phyloP scores from a whole-genome alignment of 2,797 vertebrate genomes.

The Xerus rutilus region DNA sequence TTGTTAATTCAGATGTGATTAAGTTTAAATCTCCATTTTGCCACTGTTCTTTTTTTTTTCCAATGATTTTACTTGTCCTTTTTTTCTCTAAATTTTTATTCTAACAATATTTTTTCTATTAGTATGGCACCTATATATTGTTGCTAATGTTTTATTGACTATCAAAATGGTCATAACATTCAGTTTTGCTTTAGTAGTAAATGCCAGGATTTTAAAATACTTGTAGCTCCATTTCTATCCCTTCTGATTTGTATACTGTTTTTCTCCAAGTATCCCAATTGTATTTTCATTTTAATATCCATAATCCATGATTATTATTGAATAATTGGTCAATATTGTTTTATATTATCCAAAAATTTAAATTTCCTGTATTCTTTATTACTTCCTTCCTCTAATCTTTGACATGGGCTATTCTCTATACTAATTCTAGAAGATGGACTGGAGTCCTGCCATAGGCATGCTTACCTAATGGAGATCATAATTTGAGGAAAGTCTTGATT shows the following conservation, averaged over 20 bases:
- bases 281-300: not conserved
- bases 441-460: not conserved
- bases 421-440: not conserved
- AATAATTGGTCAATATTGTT: not conserved
- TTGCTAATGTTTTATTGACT: not conserved
- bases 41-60: not conserved
- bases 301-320: not conserved
- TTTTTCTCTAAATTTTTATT: not conserved
- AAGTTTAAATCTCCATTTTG: not conserved
- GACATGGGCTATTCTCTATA: not conserved
- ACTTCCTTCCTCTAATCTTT: not conserved
- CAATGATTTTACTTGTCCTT: not conserved
- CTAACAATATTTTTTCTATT: not conserved
- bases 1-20: not conserved
- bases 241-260: not conserved
- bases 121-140: not conserved
- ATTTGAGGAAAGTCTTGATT: not conserved
- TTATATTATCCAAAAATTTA: not conserved
- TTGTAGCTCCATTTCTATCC: not conserved
- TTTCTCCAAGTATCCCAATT: not conserved
- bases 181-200: not conserved
- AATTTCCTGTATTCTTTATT: not conserved
- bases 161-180: not conserved
- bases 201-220: not conserved
- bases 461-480: not conserved